Base-by-base conservation (phyloP, 1,140 invertebrate genomes). In the Diploscapter pachys region DNA sequence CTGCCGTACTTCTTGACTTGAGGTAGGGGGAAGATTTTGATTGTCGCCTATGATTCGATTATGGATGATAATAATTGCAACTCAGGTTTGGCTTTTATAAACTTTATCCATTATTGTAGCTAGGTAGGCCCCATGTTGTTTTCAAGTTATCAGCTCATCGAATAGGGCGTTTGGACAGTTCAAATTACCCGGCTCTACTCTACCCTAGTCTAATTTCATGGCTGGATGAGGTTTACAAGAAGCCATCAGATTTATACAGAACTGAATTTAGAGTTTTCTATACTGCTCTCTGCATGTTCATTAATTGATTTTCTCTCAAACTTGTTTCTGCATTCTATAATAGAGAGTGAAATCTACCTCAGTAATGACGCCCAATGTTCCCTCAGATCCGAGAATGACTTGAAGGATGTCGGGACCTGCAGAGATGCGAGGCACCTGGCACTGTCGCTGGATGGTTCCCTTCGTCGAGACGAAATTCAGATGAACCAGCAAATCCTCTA, bases 331-430 rank as follows among this genome's bases (percentile, higher is more conserved):
- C 31, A 67, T 1, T 13, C 13, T 31, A 8, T 65, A 65, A 9
- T 65, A 65, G 6, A 9, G 31, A 9, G 63, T 0, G 31, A 65
- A 50, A 65, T 2, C 63, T 48, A 72, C 75, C 87, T 98, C 93
- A 0, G 95, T 96, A 9, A 98, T 89, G 4, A 98, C 92, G 4
- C 96, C 96, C 5, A 98, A 87, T 3, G 92, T 96, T 0, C 96
- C 96, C 89, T 98, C 96, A 2, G 94, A 97, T 0, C 96, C 96
- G 64, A 99, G 87, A 63, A 98, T 91, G n/a, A 98, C 87, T 82
- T 98, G 95, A 86, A 98, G 93, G 79, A 97, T 92, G 86, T 99
- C 95, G 0, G 95, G 95, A 0, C 96, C 96, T 83, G 92, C 92
- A 0, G 94, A 97, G 13, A 95, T 89, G 57, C 94, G 88, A 2